Conservation (phyloP, 2,888 invertebrate species). For the Caenorhabditis imperialis region DNA sequence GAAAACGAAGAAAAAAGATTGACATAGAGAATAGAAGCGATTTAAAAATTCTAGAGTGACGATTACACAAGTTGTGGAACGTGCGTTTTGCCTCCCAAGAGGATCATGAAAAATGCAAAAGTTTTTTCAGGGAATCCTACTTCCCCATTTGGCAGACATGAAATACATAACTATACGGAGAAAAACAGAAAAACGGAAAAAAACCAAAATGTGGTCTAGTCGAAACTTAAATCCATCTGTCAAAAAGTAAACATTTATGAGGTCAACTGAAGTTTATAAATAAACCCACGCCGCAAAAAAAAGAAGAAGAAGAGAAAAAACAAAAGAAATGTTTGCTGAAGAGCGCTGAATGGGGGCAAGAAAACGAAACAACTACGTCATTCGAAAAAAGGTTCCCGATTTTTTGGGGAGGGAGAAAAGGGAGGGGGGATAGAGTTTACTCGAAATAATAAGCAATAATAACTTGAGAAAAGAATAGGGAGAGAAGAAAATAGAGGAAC, state of each 20-base stretch:
- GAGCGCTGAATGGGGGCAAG: constrained; percentile 6
- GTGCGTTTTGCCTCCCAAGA: constrained; percentile 22
- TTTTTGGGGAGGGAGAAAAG: neutral
- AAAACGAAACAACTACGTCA: constrained; percentile 30
- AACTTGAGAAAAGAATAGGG: constrained; percentile 13
- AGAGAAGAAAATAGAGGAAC: no score
- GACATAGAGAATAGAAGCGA: no score
- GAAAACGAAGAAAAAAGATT: no score
- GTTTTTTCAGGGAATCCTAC: no score
- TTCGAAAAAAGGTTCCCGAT: neutral
- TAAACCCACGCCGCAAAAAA: constrained; percentile 23
- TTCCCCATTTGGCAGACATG: no score
- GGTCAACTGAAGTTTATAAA: constrained; percentile 46
- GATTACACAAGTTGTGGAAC: constrained; percentile 26
- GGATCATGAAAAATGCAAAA: constrained; percentile 44
- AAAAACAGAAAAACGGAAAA: neutral
- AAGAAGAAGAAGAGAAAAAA: constrained; percentile 7
- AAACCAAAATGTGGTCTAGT: constrained; percentile 2
- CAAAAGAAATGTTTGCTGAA: constrained; percentile 21
- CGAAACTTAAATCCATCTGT: constrained; percentile 25
- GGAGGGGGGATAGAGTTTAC: no score
- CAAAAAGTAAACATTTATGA: constrained; percentile 37
- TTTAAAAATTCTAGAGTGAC: constrained; percentile 20
- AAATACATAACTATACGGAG: neutral
- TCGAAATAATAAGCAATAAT: no score